Evolutionary conservation across 2,113 vertebrate species (phyloP).

Genomic region (Nycticryphes semicollaris): DNA sequence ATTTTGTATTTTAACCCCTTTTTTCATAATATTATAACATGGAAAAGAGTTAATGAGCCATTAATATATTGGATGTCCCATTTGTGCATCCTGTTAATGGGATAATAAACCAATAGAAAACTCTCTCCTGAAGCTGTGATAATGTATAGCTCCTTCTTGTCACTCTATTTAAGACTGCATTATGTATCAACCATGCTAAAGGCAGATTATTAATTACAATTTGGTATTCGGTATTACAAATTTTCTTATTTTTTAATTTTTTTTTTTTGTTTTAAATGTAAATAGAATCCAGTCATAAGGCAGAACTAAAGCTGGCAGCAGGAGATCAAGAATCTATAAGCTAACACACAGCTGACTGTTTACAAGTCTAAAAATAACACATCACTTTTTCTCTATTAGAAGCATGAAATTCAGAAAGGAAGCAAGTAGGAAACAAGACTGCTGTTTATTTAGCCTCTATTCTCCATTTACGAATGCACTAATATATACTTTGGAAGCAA

Average conservation of each 20-base stretch:
- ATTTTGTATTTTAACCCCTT: neutral
- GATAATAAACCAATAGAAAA: constrained; percentile 9
- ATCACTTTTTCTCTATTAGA: neutral
- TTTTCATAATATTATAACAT: neutral
- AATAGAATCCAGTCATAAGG: neutral
- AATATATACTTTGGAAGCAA: neutral
- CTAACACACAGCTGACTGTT: neutral
- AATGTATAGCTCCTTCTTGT: neutral
- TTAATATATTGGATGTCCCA: neutral
- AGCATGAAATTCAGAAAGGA: neutral
- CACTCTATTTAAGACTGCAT: neutral
- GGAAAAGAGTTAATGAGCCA: constrained; percentile 24
- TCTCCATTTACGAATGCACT: neutral
- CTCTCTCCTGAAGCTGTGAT: neutral
- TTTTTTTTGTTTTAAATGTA: neutral
- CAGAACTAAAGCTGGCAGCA: neutral
- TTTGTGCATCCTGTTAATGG: neutral
- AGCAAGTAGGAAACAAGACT: neutral
- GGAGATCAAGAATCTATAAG: neutral
- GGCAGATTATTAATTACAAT: neutral
- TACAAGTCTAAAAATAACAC: neutral
- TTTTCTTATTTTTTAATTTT: neutral
- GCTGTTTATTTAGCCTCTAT: neutral
- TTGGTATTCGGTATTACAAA: neutral
- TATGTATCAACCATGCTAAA: neutral